Conservation (phyloP, 2,888 invertebrate species). For the Parnassius orleans region DNA sequence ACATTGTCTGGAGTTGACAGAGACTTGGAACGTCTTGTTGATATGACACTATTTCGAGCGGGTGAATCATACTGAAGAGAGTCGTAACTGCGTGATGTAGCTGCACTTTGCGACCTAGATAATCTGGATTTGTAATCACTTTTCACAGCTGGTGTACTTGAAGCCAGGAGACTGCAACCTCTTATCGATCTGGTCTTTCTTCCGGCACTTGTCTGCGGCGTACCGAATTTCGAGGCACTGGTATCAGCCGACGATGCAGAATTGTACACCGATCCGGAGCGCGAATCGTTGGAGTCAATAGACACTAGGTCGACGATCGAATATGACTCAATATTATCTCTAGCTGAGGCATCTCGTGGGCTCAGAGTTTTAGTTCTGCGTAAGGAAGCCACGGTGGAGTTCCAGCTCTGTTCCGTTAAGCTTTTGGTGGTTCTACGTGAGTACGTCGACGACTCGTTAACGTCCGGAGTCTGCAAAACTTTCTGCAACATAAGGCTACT, state of each 20-base stretch:
- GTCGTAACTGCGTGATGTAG: background rate
- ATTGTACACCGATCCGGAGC: slow-evolving; percentile 45
- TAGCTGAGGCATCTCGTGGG: slow-evolving; percentile 33
- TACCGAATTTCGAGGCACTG: slow-evolving; percentile 40
- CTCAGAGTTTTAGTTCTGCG: slow-evolving; percentile 42
- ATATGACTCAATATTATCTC: slow-evolving; percentile 52
- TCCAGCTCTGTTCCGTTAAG: slow-evolving; percentile 35
- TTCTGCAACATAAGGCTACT: slow-evolving; percentile 43
- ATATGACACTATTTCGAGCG: slow-evolving; percentile 14
- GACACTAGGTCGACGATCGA: slow-evolving; percentile 69
- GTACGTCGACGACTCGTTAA: slow-evolving; percentile 8
- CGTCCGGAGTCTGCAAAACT: slow-evolving; percentile 36
- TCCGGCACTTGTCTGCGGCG: slow-evolving; percentile 38
- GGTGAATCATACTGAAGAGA: background rate
- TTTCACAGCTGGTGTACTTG: slow-evolving; percentile 49
- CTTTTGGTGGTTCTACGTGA: slow-evolving; percentile 34
- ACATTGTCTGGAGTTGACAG: slow-evolving; percentile 45
- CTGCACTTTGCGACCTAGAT: slow-evolving; percentile 1
- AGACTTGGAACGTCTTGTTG: slow-evolving; percentile 42
- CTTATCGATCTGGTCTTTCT: slow-evolving; percentile 47
- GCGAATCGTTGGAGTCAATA: slow-evolving; percentile 48
- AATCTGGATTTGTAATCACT: too few species aligned
- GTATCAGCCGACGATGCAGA: slow-evolving; percentile 40
- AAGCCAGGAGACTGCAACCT: slow-evolving; percentile 40
- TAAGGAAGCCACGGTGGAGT: slow-evolving; percentile 37